Evolutionary conservation across 2,888 invertebrate species (phyloP), one percentile per base, ranked within the genome.

Genomic region (Enchytraeus crypticus): DNA sequence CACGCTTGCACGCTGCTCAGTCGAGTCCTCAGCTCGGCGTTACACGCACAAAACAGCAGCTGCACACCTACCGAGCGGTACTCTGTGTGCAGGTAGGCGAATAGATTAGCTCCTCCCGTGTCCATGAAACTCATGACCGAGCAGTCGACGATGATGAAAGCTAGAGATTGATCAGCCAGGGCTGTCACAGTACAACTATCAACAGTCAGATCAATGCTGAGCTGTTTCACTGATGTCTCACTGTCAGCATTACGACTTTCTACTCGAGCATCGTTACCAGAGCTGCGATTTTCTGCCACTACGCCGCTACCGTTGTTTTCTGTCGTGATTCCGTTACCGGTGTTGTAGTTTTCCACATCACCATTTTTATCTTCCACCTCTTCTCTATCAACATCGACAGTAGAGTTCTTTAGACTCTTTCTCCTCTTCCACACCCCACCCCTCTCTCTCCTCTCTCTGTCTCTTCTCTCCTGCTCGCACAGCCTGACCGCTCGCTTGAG

Each of bases 141-240:
- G 27, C 60, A 60, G 45, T 63, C 63, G n/a, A 63, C 33, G 47
- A 63, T 46, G 38, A 62, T 60, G 27, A 5, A 27, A 5, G 32
- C 26, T 27, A 56, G 45, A 5, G 30, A 14, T 45, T 29, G 23
- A 5, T 56, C 51, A 5, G 27, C 23, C n/a, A 30, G 33, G 8
- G 21, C n/a, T 18, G 8, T 29, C 0, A 21, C 18, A 1, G 4
- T 53, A 21, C 21, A 46, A n/a, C 26, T n/a, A 26, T 21, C 23
- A 49, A 26, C 33, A 26, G 27, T 27, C 29, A n/a, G 23, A 23
- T 5, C 57, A 5, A 1, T 21, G 21, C 53, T 18, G 29, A 11
- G 14, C 26, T 30, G n/a, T n/a, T n/a, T n/a, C n/a, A n/a, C n/a
- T n/a, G n/a, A n/a, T n/a, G n/a, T n/a, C n/a, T n/a, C 21, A n/a